phyloP scores from a whole-genome alignment of 2,888 invertebrate genomes.

The Gastracanthus pulcherrimus region DNA sequence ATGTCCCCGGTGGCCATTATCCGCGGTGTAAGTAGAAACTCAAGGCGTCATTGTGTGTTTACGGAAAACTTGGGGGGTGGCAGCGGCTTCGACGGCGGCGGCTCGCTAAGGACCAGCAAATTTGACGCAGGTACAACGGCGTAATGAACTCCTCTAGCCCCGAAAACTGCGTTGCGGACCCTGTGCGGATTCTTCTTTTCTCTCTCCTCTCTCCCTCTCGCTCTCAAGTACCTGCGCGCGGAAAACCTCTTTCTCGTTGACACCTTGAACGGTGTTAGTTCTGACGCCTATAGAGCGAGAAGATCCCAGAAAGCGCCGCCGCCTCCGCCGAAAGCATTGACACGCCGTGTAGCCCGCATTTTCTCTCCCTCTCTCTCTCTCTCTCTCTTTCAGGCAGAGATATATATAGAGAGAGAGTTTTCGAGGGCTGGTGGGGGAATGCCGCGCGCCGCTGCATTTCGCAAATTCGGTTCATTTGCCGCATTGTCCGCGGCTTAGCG shows the following conservation, averaged over 20 bases:
- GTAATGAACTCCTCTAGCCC: conserved; percentile 60
- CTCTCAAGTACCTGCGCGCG: conserved; percentile 47
- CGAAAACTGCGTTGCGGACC: no score
- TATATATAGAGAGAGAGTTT: conserved; percentile 46
- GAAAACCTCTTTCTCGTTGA: conserved; percentile 71
- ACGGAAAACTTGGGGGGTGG: conserved; percentile 37
- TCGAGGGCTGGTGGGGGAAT: no score
- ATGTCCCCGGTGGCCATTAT: conserved; percentile 28
- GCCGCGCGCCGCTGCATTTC: conserved; percentile 68
- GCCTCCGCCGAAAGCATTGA: no score
- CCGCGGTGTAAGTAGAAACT: conserved; percentile 2
- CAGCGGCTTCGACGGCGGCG: neutral
- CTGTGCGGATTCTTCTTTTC: conserved; percentile 4
- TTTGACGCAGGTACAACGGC: conserved; percentile 30
- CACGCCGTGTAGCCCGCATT: no score
- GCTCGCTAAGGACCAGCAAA: conserved; percentile 23
- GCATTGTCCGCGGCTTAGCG: conserved; percentile 75
- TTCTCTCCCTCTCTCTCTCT: neutral
- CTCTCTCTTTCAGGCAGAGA: no score
- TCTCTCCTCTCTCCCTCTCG: neutral
- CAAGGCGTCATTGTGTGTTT: conserved; percentile 40
- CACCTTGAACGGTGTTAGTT: conserved; percentile 77
- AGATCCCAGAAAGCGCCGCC: conserved; percentile 53
- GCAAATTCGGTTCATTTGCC: conserved; percentile 78
- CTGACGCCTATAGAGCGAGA: conserved; percentile 72